Conservation (phyloP, 2,113 vertebrate species). For the Salvelinus fontinalis region DNA sequence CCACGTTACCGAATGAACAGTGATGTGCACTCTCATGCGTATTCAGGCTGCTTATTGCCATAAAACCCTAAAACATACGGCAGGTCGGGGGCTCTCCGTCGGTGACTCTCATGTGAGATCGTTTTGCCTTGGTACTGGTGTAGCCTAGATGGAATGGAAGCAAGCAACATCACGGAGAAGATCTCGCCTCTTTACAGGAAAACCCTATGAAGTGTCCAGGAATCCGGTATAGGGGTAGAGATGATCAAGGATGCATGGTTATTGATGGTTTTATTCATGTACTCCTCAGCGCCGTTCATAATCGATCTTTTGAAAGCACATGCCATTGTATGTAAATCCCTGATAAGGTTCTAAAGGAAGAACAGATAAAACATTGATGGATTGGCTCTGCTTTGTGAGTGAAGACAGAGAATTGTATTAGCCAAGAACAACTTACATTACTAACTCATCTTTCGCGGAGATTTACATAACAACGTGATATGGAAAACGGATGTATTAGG, state of each 20-base stretch:
- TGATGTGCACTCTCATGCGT: slow-evolving; percentile 19
- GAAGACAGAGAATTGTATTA: too few relatives aligned
- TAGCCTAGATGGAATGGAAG: not conserved
- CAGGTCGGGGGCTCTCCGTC: slow-evolving; percentile 8
- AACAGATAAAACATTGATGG: not conserved
- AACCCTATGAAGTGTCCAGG: not conserved
- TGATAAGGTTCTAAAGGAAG: not conserved
- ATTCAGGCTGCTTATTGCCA: slow-evolving; percentile 21
- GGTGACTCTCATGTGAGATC: not conserved
- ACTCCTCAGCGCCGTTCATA: slow-evolving; percentile 4
- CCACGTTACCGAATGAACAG: slow-evolving; percentile 3
- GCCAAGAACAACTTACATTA: too few relatives aligned
- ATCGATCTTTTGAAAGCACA: slow-evolving; percentile 10
- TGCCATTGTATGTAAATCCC: slow-evolving; percentile 37
- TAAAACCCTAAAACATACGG: not conserved
- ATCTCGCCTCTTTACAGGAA: slow-evolving; percentile 5
- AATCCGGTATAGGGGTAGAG: not conserved
- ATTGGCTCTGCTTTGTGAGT: too few relatives aligned
- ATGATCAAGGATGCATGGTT: slow-evolving; percentile 5
- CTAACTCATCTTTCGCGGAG: too few relatives aligned
- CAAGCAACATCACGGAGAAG: not conserved
- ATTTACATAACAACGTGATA: too few relatives aligned
- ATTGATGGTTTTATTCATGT: slow-evolving; percentile 17
- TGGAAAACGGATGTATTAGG: too few relatives aligned
- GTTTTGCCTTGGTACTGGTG: not conserved